Evolutionary conservation across 2,888 invertebrate species (phyloP).

Genomic region (Drosophila neotestacea): DNA sequence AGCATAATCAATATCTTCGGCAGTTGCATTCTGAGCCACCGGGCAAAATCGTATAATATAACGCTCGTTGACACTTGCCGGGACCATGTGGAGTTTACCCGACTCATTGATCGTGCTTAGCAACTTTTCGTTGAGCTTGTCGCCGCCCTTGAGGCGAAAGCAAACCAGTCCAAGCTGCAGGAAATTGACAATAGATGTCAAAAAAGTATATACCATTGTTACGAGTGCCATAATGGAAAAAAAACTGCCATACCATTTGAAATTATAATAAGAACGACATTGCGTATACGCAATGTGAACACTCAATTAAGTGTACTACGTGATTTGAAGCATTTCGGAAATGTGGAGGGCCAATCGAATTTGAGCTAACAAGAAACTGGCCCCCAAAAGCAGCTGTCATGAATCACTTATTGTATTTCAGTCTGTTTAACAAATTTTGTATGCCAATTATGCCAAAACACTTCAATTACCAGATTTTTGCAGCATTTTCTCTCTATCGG

Average conservation of each 20-base stretch:
- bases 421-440: constrained; percentile 38
- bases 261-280: constrained; percentile 13
- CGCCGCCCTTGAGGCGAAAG: constrained; percentile 92
- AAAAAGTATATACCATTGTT: neutral
- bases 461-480: constrained; percentile 63
- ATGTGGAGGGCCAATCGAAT: constrained; percentile 40
- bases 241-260: constrained; percentile 11
- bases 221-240: constrained; percentile 14
- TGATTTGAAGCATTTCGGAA: constrained; percentile 22
- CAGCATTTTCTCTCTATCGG: constrained; percentile 29
- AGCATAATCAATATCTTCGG: constrained; percentile 93
- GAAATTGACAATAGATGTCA: neutral
- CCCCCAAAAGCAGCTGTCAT: constrained; percentile 52
- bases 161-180: constrained; percentile 94
- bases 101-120: constrained; percentile 97
- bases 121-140: constrained; percentile 95
- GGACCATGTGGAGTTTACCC: constrained; percentile 98
- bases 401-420: constrained; percentile 26
- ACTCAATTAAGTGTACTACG: constrained; percentile 47
- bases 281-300: constrained; percentile 53
- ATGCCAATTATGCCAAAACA: constrained; percentile 72
- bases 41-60: constrained; percentile 98
- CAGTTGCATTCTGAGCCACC: constrained; percentile 94
- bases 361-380: constrained; percentile 29
- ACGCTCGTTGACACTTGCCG: constrained; percentile 94